These are phyloP conservation scores for Vespertilio murinus DNA, from an alignment of 2,797 vertebrate species.

Conservation along the genomic window DNA sequence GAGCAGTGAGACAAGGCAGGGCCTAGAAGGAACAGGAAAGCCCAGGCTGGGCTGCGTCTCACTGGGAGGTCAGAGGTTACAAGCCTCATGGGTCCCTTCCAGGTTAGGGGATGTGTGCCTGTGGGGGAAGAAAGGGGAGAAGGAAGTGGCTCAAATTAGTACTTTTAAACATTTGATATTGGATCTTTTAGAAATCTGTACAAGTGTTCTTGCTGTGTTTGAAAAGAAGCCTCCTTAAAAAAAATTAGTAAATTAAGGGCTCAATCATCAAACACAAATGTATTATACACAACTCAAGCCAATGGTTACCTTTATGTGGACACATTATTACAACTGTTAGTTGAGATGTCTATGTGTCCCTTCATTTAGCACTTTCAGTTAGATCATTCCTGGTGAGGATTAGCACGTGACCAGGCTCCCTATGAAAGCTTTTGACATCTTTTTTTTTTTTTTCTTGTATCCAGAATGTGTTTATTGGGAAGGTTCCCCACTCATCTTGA, in stretches of 20 bases:
- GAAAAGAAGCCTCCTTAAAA: not conserved
- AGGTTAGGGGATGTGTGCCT: no score
- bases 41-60: no score
- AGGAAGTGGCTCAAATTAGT: not conserved
- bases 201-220: not conserved
- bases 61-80: no score
- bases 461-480: no score
- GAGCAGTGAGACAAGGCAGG: no score
- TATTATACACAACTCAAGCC: not conserved
- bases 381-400: not conserved
- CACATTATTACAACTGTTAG: not conserved
- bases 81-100: no score
- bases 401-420: not conserved
- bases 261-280: not conserved
- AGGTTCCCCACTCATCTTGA: no score
- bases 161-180: not conserved
- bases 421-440: not conserved
- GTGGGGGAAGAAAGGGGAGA: no score
- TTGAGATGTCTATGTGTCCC: not conserved
- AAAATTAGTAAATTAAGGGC: not conserved
- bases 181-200: not conserved
- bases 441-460: not conserved
- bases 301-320: not conserved
- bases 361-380: not conserved
- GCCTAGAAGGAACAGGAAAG: no score